Percentiles rank a stretch among this genome's conserved stretches.
These are phyloP conservation scores for Australoheros scitulus DNA, from an alignment of 2,113 vertebrate genomes.

Conservation along the genomic window DNA sequence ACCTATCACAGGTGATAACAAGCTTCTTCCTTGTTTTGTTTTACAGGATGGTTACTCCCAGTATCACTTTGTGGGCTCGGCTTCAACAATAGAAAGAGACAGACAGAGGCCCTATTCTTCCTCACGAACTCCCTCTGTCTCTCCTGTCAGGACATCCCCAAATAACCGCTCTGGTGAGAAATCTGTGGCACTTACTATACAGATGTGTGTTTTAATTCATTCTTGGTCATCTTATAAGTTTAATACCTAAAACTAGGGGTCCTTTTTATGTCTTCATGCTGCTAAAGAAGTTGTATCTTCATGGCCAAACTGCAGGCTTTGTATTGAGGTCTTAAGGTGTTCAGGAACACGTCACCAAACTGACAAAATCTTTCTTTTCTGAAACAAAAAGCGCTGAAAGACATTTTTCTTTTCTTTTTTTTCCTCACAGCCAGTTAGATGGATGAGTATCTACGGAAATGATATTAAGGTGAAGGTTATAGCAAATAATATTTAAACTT, in stretches of 20 bases:
- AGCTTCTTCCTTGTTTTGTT: slow-evolving; percentile 12
- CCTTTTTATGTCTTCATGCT: too few relatives aligned
- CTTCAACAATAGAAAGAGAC: slow-evolving; percentile 97
- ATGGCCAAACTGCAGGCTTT: background rate
- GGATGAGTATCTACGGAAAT: background rate
- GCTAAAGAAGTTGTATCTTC: background rate
- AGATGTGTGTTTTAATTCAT: background rate
- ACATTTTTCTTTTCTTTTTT: background rate
- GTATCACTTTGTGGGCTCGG: slow-evolving; percentile 98
- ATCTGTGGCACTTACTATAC: background rate
- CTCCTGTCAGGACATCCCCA: slow-evolving; percentile 95
- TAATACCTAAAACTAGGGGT: background rate
- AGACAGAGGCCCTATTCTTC: slow-evolving; percentile 97
- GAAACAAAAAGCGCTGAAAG: background rate
- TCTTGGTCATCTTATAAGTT: background rate
- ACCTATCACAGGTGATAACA: background rate
- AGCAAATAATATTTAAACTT: background rate
- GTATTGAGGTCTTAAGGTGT: background rate
- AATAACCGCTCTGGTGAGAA: slow-evolving; percentile 96
- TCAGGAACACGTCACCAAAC: background rate
- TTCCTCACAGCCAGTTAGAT: background rate
- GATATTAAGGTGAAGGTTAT: background rate
- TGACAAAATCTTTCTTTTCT: background rate
- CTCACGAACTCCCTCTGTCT: slow-evolving; percentile 96
- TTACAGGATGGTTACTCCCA: slow-evolving; percentile 96